Conservation (phyloP, 2,888 invertebrate genomes). For the Scaptomyza tumidula region DNA sequence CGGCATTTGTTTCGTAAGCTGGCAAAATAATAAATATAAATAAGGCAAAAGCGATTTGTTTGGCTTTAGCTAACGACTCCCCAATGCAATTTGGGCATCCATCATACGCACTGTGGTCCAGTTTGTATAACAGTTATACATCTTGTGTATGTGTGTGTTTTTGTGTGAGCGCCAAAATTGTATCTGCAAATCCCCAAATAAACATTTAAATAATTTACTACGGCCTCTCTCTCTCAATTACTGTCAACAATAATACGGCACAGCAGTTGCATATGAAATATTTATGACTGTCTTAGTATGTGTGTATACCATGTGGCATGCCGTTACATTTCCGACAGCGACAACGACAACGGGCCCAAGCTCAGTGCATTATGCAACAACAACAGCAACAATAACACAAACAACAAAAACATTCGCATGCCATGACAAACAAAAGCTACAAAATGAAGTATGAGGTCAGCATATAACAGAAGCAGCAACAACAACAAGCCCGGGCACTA, state of each 20-base stretch:
- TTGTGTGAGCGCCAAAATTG: constrained; percentile 15
- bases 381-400: constrained; percentile 28
- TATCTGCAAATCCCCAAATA: constrained; percentile 62
- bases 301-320: constrained; percentile 55
- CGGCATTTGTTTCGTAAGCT: constrained; percentile 39
- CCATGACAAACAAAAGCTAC: constrained; percentile 75
- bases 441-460: constrained; percentile 81
- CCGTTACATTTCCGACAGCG: constrained; percentile 72
- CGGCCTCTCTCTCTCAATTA: constrained; percentile 64
- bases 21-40: constrained; percentile 57
- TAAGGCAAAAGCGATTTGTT: constrained; percentile 60
- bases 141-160: constrained; percentile 15
- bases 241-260: constrained; percentile 67
- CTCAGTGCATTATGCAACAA: constrained; percentile 72
- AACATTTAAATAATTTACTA: constrained; percentile 71
- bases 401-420: constrained; percentile 45
- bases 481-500: constrained; percentile 21
- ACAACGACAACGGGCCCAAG: constrained; percentile 48
- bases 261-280: constrained; percentile 63
- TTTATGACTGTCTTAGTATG: constrained; percentile 51
- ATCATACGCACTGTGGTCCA: constrained; percentile 65
- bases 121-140: constrained; percentile 19
- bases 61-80: constrained; percentile 64
- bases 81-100: constrained; percentile 59
- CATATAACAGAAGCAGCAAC: constrained; percentile 53